Base-by-base conservation (phyloP, 2,888 invertebrate species). In the Chaitophorus viminalis region DNA sequence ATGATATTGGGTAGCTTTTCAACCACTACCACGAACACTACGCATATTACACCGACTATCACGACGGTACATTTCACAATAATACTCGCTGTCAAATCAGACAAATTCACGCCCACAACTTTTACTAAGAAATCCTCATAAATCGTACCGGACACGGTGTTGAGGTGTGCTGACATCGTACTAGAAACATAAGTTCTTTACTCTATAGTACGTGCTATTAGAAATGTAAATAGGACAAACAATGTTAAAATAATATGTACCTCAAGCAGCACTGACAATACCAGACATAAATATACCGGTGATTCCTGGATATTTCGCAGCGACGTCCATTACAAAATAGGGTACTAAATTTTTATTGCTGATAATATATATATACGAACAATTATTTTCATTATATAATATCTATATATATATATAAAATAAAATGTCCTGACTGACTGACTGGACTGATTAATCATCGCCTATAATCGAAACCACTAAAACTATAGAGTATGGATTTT, bases 131-230 rank as follows among this genome's bases (percentile, higher is more conserved):
- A 93, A 91, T 96, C 96, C 92, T 96, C 95, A 65, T 95, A 93
- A 74, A 96, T 94, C 0, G 96, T 95, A 14, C 95, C 96, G 2
- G 96, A 94, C 94, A 96, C 94, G 0, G 96, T 95, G 90, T 96
- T 96, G 0, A 96, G 92, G 0, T 95, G 95, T 21, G 96, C 96
- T 0, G 96, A 96, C 91, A 96, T 93, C 0, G 96, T 95, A 91
- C 96, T 96, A 91, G 1, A 75, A 74, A 46, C 14, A 2, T 46
- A 11, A 46, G 46, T 46, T 14, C 14, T 46, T 46, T n/a, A n/a
- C n/a, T n/a, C n/a, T n/a, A n/a, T n/a, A n/a, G n/a, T n/a, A n/a
- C n/a, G n/a, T n/a, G n/a, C n/a, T n/a, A n/a, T n/a, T n/a, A n/a
- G n/a, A n/a, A n/a, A n/a, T n/a, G n/a, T n/a, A n/a, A n/a, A n/a